phyloP scores from a whole-genome alignment of 2,797 vertebrate species.

The Gambusia yucatana region DNA sequence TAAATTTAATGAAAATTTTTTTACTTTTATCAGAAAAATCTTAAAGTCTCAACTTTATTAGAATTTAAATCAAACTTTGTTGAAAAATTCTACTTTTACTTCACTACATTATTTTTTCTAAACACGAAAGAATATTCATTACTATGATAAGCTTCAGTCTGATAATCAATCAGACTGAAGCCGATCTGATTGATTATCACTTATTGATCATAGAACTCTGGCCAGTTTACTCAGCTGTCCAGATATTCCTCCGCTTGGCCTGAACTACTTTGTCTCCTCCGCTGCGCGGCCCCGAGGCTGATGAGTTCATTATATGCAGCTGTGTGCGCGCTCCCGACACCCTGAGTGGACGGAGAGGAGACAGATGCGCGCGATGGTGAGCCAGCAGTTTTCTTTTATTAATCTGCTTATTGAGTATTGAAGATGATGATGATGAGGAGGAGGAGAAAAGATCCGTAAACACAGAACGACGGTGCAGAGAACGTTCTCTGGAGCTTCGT shows the following conservation, averaged over 20 bases:
- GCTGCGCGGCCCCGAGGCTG: constrained; percentile 1
- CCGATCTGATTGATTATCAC: not conserved
- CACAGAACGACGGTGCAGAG: not conserved
- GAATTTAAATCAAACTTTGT: too few relatives aligned
- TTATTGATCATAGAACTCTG: not conserved
- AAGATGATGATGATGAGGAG: not conserved
- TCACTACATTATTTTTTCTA: too few relatives aligned
- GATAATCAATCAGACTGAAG: too few relatives aligned
- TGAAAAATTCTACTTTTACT: too few relatives aligned
- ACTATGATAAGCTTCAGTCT: too few relatives aligned
- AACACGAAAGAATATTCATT: too few relatives aligned
- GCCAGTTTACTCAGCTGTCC: not conserved
- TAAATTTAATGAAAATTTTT: too few relatives aligned
- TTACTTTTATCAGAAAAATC: too few relatives aligned
- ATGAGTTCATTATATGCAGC: constrained; percentile 44
- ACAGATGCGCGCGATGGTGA: constrained; percentile 38
- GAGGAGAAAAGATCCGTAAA: not conserved
- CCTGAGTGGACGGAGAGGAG: not conserved
- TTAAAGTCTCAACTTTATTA: too few relatives aligned
- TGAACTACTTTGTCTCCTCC: constrained; percentile 3
- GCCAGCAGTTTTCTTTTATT: not conserved
- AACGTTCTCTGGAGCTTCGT: not conserved
- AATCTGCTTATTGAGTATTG: not conserved
- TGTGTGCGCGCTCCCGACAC: constrained; percentile 32
- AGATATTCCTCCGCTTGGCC: constrained; percentile 11